These are phyloP conservation scores for Oreochromis spilurus DNA, from an alignment of 2,113 vertebrate species.

Conservation along the genomic window DNA sequence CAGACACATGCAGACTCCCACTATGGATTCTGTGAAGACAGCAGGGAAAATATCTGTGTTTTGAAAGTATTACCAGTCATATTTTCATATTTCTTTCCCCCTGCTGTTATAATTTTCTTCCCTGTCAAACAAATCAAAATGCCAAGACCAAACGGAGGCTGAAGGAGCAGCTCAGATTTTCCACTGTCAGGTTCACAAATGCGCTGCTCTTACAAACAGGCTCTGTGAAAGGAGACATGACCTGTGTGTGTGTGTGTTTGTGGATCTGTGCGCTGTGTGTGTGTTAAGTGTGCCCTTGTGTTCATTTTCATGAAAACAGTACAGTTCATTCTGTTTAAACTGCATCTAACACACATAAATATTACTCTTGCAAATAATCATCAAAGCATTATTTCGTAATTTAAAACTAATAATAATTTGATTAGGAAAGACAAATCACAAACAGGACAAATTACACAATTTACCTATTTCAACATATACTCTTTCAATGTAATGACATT, in stretches of 20 bases:
- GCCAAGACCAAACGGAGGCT: slow-evolving; percentile 57
- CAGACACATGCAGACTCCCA: not conserved
- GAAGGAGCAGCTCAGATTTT: slow-evolving; percentile 64
- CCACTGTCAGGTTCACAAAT: slow-evolving; percentile 66
- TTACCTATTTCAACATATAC: not conserved
- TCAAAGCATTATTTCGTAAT: not conserved
- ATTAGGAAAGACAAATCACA: not conserved
- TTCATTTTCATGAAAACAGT: not conserved
- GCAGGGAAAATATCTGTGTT: slow-evolving; percentile 58
- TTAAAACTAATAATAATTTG: not conserved
- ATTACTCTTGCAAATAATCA: not conserved
- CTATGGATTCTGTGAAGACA: slow-evolving; percentile 40
- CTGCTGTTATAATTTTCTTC: slow-evolving; percentile 65
- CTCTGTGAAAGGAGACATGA: slow-evolving; percentile 54
- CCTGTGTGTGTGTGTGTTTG: slow-evolving; percentile 11
- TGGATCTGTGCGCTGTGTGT: not conserved
- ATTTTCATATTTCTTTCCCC: slow-evolving; percentile 68
- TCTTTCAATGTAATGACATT: not conserved
- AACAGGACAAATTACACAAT: not conserved
- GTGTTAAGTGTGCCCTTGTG: not conserved
- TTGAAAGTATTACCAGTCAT: slow-evolving; percentile 62
- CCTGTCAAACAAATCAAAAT: slow-evolving; percentile 71
- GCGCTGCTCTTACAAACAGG: slow-evolving; percentile 49
- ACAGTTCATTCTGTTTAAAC: not conserved
- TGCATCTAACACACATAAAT: not conserved